Conservation (phyloP, 2,888 invertebrate species). For the Tiliacea aurago region DNA sequence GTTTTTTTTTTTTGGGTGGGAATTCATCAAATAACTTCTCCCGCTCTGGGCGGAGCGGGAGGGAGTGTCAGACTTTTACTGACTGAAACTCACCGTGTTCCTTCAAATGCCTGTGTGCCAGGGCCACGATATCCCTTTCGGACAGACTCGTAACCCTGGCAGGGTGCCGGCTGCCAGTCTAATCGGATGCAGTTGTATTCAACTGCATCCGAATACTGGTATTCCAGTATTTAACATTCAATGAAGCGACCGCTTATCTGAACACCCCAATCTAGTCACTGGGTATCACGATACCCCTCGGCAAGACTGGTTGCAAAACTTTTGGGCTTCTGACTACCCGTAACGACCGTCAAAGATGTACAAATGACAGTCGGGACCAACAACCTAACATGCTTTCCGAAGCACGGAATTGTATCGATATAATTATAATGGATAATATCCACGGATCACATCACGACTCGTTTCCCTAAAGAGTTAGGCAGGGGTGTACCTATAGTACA, state of each 20-base stretch:
- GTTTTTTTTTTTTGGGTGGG: too few relatives aligned
- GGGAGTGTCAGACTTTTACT: too few relatives aligned
- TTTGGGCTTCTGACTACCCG: neutral
- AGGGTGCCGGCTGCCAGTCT: neutral
- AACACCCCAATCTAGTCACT: neutral
- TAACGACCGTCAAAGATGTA: neutral
- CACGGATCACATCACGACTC: too few relatives aligned
- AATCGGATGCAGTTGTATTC: neutral
- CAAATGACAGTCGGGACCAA: neutral
- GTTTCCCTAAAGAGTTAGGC: too few relatives aligned
- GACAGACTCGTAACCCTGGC: too few relatives aligned
- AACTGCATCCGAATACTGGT: too few relatives aligned
- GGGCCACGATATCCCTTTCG: too few relatives aligned
- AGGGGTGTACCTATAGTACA: too few relatives aligned
- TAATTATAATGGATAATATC: neutral
- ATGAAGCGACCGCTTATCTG: neutral
- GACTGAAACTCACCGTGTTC: too few relatives aligned
- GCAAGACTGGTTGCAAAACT: neutral
- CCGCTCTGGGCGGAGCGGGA: too few relatives aligned
- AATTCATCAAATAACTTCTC: too few relatives aligned
- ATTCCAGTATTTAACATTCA: neutral
- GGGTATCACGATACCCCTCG: neutral
- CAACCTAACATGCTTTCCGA: neutral
- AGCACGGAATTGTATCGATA: neutral
- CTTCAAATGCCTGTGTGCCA: too few relatives aligned